Conservation (phyloP, 2,888 invertebrate species). For the Philaethria dido region DNA sequence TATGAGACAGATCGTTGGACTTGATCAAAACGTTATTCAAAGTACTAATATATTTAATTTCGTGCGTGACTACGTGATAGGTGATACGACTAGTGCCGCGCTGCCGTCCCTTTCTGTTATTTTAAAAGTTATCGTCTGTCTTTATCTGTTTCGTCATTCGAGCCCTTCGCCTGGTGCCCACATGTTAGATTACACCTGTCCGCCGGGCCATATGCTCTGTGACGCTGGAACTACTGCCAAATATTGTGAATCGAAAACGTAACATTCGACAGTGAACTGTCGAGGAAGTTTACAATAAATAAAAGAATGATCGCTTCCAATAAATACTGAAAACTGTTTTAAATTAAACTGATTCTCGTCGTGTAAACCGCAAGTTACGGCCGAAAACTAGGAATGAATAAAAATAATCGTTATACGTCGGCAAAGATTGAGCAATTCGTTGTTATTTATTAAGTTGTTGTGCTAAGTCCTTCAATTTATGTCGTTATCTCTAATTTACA, state of each 20-base stretch:
- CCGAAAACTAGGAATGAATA: neutral
- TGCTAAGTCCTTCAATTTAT: slow-evolving; percentile 51
- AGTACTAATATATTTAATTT: slow-evolving; percentile 65
- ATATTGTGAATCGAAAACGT: slow-evolving; percentile 41
- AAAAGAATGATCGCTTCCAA: slow-evolving; percentile 47
- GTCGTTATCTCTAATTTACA: slow-evolving; percentile 50
- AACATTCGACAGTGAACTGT: slow-evolving; percentile 59
- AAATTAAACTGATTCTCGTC: slow-evolving; percentile 1
- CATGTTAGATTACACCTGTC: slow-evolving; percentile 75
- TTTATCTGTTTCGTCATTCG: slow-evolving; percentile 59
- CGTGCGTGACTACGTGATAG: slow-evolving; percentile 51
- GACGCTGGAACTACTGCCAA: slow-evolving; percentile 43
- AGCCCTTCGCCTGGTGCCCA: slow-evolving; percentile 71
- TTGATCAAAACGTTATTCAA: slow-evolving; percentile 61
- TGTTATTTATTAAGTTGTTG: slow-evolving; percentile 40
- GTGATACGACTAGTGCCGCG: slow-evolving; percentile 50
- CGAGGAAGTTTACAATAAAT: slow-evolving; percentile 57
- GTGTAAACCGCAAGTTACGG: slow-evolving; percentile 9
- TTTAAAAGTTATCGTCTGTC: slow-evolving; percentile 52
- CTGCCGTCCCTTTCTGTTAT: slow-evolving; percentile 59
- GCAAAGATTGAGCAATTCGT: slow-evolving; percentile 42
- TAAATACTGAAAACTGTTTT: slow-evolving; percentile 32
- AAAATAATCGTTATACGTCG: slow-evolving; percentile 41
- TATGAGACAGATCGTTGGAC: slow-evolving; percentile 40
- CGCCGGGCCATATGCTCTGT: slow-evolving; percentile 57